A percentile compares a stretch with the other conserved stretches of the same genome.
phyloP scores from a whole-genome alignment of 1,140 invertebrate genomes.

The Aphelenchoides besseyi region DNA sequence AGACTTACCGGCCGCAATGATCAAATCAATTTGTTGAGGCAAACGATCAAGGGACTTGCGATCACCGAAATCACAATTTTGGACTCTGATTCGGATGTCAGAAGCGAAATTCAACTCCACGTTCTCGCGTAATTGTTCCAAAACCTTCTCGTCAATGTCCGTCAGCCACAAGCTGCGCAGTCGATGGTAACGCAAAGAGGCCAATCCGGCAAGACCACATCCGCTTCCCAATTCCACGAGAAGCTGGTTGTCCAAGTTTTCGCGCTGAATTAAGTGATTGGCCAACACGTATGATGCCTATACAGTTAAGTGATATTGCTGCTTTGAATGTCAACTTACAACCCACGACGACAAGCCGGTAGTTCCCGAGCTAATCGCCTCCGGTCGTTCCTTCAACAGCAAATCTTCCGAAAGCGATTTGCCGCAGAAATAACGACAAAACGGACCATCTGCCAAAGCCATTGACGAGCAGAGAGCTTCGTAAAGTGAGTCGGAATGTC shows the following conservation, averaged over 20 bases:
- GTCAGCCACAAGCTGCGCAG: slow-evolving; percentile 13
- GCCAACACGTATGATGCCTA: slow-evolving; percentile 12
- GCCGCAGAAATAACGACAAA: slow-evolving; percentile 26
- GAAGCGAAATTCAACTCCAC: slow-evolving; percentile 28
- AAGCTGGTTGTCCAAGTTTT: background rate
- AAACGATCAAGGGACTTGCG: background rate
- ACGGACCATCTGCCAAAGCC: background rate
- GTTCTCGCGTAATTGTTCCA: slow-evolving; percentile 28
- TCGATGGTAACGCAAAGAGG: background rate
- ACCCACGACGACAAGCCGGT: slow-evolving; percentile 26
- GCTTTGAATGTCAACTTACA: slow-evolving; percentile 20
- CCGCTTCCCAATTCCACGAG: slow-evolving; percentile 38
- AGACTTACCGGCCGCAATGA: slow-evolving; percentile 27
- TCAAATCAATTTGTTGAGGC: slow-evolving; percentile 17
- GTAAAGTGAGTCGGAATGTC: slow-evolving; percentile 24
- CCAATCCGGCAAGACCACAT: slow-evolving; percentile 40
- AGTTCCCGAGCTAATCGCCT: slow-evolving; percentile 28
- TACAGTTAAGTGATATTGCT: background rate
- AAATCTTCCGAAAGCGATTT: background rate
- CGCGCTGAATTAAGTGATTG: background rate
- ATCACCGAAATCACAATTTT: slow-evolving; percentile 26
- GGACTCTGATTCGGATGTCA: background rate
- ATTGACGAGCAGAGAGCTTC: slow-evolving; percentile 20
- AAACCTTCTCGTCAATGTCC: slow-evolving; percentile 30
- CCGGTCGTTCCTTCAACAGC: background rate